phyloP scores from a whole-genome alignment of 1,140 invertebrate species.

The Dendroctonus valens region DNA sequence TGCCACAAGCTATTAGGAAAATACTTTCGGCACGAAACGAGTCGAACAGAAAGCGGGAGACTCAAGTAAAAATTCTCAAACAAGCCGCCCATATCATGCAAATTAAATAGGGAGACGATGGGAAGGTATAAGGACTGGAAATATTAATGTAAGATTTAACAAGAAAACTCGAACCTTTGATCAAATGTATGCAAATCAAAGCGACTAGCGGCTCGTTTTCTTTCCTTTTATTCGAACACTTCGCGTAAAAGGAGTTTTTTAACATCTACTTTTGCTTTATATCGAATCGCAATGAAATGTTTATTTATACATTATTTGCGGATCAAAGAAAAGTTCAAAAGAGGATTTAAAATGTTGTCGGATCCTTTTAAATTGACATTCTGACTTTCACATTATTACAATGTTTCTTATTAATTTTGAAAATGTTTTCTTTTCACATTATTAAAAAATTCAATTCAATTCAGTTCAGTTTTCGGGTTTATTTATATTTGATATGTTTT shows the following conservation, averaged over 20 bases:
- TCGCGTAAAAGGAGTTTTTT: conserved; percentile 12
- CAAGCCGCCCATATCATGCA: conserved; percentile 3
- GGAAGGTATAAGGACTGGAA: conserved; percentile 16
- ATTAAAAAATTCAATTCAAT: no score
- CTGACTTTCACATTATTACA: no score
- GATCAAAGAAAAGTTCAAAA: conserved; percentile 9
- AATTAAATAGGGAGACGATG: conserved; percentile 20
- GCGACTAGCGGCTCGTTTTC: conserved; percentile 18
- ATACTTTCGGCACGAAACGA: no score
- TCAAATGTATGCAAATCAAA: conserved; percentile 31
- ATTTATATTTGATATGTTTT: no score
- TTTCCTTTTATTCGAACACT: conserved; percentile 18
- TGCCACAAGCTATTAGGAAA: no score
- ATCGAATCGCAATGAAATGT: conserved; percentile 19
- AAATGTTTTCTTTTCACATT: no score
- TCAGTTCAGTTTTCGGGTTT: no score
- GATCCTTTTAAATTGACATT: background rate
- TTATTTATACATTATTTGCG: conserved; percentile 12
- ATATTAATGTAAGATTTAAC: conserved; percentile 33
- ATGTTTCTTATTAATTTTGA: no score
- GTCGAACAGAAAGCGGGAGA: background rate
- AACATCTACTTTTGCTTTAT: conserved; percentile 16
- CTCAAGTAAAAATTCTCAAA: conserved; percentile 1
- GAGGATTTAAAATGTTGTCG: background rate
- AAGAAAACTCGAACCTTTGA: conserved; percentile 31